Evolutionary conservation across 2,888 invertebrate species (phyloP), one percentile per base, ranked within the genome.

Genomic region (Noctua janthina): DNA sequence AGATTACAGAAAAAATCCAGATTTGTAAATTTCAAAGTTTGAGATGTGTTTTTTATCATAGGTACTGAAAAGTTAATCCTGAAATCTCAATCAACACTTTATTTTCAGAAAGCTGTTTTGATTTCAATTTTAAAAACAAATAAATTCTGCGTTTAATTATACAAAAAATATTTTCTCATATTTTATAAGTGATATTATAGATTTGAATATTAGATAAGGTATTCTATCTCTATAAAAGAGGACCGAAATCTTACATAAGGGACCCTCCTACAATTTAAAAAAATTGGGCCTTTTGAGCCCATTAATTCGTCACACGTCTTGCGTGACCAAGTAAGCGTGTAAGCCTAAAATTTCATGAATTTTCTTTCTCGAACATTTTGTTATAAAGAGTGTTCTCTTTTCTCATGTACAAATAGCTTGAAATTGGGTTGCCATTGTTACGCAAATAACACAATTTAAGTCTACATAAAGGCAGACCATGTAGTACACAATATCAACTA

Each of bases 361-460:
- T 69, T 67, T 78, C 68, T 62, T 79, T 62, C 54, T 68, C 62
- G 59, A 35, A 68, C n/a, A 46, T 59, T 69, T 73, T 72, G 35
- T 67, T 64, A 67, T 23, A 49, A 59, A 72, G 10, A 78, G 78
- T 68, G 43, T 54, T 72, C 67, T 69, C 66, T 62, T 54, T 83
- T 76, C 69, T 75, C 39, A 69, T 68, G 46, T 68, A 74, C 64
- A 85, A 87, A 78, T 80, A 59, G 70, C 68, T 75, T 69, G 69
- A 77, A 88, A 85, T 80, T 78, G 78, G 76, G 83, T 72, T 74
- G 56, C 67, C 62, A 68, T 83, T 79, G 67, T 83, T 80, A 81
- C 49, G 83, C 72, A 83, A 85, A 81, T 75, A 11, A 68, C 59
- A 70, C 39, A 67, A 67, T 62, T 79, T 51, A 77, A 17, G 54